A percentile compares a stretch with the other conserved stretches of the same genome.
These are phyloP conservation scores for Geotrypetes seraphini DNA, from an alignment of 2,797 vertebrate species.

Conservation along the genomic window DNA sequence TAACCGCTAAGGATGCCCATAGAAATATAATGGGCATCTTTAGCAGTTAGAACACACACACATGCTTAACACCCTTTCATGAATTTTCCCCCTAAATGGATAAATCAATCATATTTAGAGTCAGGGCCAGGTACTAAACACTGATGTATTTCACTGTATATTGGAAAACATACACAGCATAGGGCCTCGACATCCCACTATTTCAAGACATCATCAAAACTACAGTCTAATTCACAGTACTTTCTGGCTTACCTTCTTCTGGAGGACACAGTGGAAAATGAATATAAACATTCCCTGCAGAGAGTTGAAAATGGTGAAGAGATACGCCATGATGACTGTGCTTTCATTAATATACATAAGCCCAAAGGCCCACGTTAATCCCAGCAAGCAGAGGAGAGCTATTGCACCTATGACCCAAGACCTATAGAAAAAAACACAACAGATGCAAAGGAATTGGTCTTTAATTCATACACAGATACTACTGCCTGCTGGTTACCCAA, in stretches of 20 bases:
- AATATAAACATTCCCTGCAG: conserved; percentile 99
- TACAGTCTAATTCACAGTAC: too few species aligned
- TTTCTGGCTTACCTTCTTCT: conserved; percentile 81
- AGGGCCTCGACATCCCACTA: not conserved
- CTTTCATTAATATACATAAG: conserved; percentile 98
- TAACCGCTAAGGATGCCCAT: too few species aligned
- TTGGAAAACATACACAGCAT: not conserved
- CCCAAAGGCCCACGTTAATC: conserved; percentile 95
- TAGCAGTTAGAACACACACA: too few species aligned
- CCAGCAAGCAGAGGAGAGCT: conserved; percentile 88
- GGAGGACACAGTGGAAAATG: conserved; percentile 97
- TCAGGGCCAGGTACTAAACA: too few species aligned
- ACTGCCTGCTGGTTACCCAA: too few species aligned
- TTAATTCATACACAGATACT: conserved; percentile 8
- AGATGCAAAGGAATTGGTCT: conserved; percentile 12
- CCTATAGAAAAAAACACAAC: conserved; percentile 45
- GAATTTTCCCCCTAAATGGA: too few species aligned
- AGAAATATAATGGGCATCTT: too few species aligned
- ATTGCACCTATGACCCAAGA: conserved; percentile 97
- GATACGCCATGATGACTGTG: conserved; percentile 97
- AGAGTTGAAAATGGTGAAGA: conserved; percentile 99
- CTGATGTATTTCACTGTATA: too few species aligned
- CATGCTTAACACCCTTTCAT: too few species aligned
- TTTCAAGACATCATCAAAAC: conserved; percentile 32
- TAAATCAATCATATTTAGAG: too few species aligned